Conservation (phyloP, 1,140 invertebrate genomes). For the Anastrepha obliqua region DNA sequence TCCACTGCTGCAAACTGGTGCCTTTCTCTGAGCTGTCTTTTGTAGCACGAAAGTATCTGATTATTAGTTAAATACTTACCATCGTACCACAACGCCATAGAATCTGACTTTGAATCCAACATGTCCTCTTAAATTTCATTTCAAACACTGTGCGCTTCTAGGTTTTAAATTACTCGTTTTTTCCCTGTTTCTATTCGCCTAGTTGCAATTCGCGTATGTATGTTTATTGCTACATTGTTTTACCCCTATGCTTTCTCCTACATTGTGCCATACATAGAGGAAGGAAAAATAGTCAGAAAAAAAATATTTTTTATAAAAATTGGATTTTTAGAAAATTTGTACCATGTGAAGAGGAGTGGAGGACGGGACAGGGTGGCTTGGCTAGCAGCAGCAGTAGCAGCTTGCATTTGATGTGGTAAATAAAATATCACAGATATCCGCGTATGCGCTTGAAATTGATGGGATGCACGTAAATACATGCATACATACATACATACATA, state of each 20-base stretch:
- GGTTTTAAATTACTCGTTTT: not conserved
- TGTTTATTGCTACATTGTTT: not conserved
- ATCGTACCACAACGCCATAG: no score
- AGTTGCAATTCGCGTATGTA: slow-evolving; percentile 12
- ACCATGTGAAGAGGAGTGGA: not conserved
- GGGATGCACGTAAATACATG: not conserved
- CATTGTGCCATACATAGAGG: not conserved
- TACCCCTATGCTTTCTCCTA: not conserved
- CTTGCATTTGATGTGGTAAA: slow-evolving; percentile 48
- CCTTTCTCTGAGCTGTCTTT: no score
- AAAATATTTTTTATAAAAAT: slow-evolving; percentile 50
- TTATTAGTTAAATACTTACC: no score
- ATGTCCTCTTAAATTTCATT: no score
- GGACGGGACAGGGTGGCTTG: not conserved
- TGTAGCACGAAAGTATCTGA: no score
- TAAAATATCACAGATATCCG: slow-evolving; percentile 45
- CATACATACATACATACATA: not conserved
- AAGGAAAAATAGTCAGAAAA: slow-evolving; percentile 10
- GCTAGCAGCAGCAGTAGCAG: not conserved
- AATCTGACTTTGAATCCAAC: no score
- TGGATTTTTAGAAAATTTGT: slow-evolving; percentile 43
- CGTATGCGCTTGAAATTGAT: slow-evolving; percentile 7
- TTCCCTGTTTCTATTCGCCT: not conserved
- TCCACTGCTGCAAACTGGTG: no score
- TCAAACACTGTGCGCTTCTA: slow-evolving; percentile 1